These are phyloP conservation scores for Cynoglossus semilaevis DNA, from an alignment of 2,113 vertebrate genomes.

Conservation along the genomic window DNA sequence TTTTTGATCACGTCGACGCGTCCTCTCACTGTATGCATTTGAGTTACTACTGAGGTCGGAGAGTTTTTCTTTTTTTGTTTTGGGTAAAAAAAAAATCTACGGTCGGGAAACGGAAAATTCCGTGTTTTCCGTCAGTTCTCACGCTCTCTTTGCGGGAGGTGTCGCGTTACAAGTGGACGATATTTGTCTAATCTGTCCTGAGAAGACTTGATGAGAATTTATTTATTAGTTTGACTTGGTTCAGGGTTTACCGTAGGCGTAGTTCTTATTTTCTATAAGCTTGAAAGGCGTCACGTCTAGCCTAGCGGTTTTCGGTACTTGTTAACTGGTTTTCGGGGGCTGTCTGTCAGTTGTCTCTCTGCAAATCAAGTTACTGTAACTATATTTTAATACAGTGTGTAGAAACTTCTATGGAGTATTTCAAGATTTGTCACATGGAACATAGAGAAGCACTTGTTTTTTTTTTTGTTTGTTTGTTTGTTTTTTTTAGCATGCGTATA, in stretches of 20 bases:
- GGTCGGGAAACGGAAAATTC: constrained; percentile 11
- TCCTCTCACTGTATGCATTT: constrained; percentile 34
- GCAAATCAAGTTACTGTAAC: constrained; percentile 76
- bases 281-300: constrained; percentile 56
- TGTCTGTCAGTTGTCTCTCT: constrained; percentile 58
- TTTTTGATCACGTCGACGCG: constrained; percentile 22
- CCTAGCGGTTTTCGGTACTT: constrained; percentile 65
- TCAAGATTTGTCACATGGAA: constrained; percentile 68
- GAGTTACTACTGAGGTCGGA: constrained; percentile 64
- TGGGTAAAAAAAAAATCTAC: constrained; percentile 19
- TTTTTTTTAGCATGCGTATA: constrained; percentile 75
- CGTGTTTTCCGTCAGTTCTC: constrained; percentile 6
- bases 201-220: constrained; percentile 82
- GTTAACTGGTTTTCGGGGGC: constrained; percentile 65
- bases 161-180: constrained; percentile 67
- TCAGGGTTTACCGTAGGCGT: constrained; percentile 76
- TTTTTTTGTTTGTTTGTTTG: too few species aligned
- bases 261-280: constrained; percentile 58
- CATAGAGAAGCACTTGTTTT: constrained; percentile 80
- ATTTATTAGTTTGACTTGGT: constrained; percentile 81
- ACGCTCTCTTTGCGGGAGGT: constrained; percentile 36
- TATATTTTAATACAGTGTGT: constrained; percentile 67
- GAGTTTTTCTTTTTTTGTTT: constrained; percentile 39
- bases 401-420: constrained; percentile 55
- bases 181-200: constrained; percentile 78